A percentile compares a stretch with the other conserved stretches of the same genome.
Evolutionary conservation across 2,888 invertebrate genomes (phyloP).

Genomic region (Trichopoda pennipes): DNA sequence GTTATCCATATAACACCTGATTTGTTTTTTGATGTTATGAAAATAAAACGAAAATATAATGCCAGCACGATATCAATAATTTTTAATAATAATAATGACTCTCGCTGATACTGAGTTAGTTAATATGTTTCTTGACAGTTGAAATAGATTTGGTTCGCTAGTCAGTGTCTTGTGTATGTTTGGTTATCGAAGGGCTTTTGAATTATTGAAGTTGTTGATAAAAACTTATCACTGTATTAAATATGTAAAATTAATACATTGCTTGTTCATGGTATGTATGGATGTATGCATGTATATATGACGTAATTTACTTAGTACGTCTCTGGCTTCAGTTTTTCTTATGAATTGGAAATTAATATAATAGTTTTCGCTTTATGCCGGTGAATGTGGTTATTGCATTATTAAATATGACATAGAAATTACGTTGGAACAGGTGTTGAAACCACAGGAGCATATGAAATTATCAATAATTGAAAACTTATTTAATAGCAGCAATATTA

Average conservation of each 20-base stretch:
- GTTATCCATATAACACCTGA: conserved; percentile 74
- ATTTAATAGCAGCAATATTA: neutral
- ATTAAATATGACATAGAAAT: conserved; percentile 45
- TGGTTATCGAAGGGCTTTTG: neutral
- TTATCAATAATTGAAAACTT: neutral
- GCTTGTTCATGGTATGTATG: conserved; percentile 25
- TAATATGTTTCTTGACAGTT: conserved; percentile 71
- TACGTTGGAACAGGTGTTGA: conserved; percentile 60
- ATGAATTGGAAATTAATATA: neutral
- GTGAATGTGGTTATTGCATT: conserved; percentile 3
- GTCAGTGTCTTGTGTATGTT: conserved; percentile 1
- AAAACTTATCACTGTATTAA: conserved; percentile 21
- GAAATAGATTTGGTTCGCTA: conserved; percentile 47
- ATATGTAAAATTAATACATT: neutral
- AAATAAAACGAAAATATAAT: conserved; percentile 21
- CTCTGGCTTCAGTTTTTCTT: neutral
- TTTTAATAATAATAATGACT: conserved; percentile 22
- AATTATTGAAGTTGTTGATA: conserved; percentile 61
- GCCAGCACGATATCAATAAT: conserved; percentile 21
- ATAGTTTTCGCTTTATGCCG: conserved; percentile 1
- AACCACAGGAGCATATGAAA: conserved; percentile 2
- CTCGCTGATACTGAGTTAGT: conserved; percentile 64
- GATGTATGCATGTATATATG: no score
- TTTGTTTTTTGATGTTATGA: conserved; percentile 3
- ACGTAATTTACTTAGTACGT: conserved; percentile 57